Base-by-base conservation (phyloP, 2,113 vertebrate genomes). In the Gyps fulvus region DNA sequence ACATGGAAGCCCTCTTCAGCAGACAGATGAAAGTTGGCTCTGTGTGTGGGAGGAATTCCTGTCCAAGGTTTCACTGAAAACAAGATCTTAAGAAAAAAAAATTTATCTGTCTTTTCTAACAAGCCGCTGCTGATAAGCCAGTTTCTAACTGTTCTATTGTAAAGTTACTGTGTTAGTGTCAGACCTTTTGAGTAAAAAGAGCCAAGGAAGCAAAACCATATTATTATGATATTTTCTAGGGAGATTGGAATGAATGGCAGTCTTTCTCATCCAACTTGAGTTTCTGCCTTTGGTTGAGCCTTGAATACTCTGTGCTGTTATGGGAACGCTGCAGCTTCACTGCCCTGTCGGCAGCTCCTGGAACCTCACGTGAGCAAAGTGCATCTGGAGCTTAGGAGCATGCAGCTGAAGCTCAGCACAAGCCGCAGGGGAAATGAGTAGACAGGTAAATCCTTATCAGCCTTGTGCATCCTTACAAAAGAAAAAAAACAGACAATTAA, bases 341-440 rank as follows among this genome's bases (percentile, higher is more conserved):
- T 67, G 38, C 19, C 16, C 25, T 19, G 4, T 54, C 0, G 0
- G 42, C 52, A 59, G 7, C 31, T 89, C n/a, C n/a, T 2, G 6
- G 47, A 85, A 57, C 70, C 50, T 67, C 6, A 2, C 14, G 31
- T 42, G 26, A 45, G 45, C 23, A 43, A 83, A 81, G 54, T 27
- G 16, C 34, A 87, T 11, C 34, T 73, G 65, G 50, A 87, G 21
- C 16, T 78, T 62, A 29, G 31, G 36, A 57, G 10, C 0, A 0
- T 70, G 38, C 59, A 73, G n/a, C 42, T 71, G 71, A 59, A 90
- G n/a, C 71, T 71, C 40, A 59, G 74, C 70, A 38, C 21, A 59
- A 69, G n/a, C 11, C 21, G 31, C 14, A 7, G 32, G 69, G 36
- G 38, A 71, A 88, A 67, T 42, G 22, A 69, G 22, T 31, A 69